Conservation (phyloP, 2,113 vertebrate species). For the Paralichthys olivaceus region DNA sequence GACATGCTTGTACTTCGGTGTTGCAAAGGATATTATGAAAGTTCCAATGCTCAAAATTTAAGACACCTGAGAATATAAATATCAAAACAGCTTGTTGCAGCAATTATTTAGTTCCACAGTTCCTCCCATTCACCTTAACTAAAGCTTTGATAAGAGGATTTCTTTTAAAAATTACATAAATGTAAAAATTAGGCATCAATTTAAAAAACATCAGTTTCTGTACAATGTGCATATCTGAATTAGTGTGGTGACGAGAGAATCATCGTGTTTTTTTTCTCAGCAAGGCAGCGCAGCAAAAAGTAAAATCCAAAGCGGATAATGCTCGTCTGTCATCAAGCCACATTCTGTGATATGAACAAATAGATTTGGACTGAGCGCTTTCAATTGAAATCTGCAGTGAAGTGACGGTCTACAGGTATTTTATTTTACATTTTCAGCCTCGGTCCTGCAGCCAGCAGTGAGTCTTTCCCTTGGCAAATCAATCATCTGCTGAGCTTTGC, state of each 20-base stretch:
- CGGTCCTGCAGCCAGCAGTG: slow-evolving; percentile 7
- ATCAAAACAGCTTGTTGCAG: slow-evolving; percentile 79
- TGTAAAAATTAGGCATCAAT: slow-evolving; percentile 73
- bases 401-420: slow-evolving; percentile 39
- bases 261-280: slow-evolving; percentile 2
- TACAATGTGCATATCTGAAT: slow-evolving; percentile 82
- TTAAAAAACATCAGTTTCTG: slow-evolving; percentile 68
- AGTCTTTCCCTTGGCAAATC: slow-evolving; percentile 1
- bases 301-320: slow-evolving; percentile 42
- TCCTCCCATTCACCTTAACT: slow-evolving; percentile 65
- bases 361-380: slow-evolving; percentile 68
- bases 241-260: slow-evolving; percentile 72
- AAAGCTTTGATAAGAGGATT: slow-evolving; percentile 73
- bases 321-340: slow-evolving; percentile 47
- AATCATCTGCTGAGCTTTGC: slow-evolving; percentile 5
- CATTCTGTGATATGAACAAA: slow-evolving; percentile 71
- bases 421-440: slow-evolving; percentile 16
- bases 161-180: slow-evolving; percentile 63
- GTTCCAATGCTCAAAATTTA: slow-evolving; percentile 72
- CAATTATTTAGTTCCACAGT: slow-evolving; percentile 73
- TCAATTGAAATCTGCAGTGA: slow-evolving; percentile 42
- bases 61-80: slow-evolving; percentile 85
- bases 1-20: slow-evolving; percentile 76
- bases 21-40: slow-evolving; percentile 74
- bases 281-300: slow-evolving; percentile 46